Evolutionary conservation across 1,140 invertebrate genomes (phyloP), one percentile per base, ranked within the genome.

Genomic region (Anthonomus grandis): DNA sequence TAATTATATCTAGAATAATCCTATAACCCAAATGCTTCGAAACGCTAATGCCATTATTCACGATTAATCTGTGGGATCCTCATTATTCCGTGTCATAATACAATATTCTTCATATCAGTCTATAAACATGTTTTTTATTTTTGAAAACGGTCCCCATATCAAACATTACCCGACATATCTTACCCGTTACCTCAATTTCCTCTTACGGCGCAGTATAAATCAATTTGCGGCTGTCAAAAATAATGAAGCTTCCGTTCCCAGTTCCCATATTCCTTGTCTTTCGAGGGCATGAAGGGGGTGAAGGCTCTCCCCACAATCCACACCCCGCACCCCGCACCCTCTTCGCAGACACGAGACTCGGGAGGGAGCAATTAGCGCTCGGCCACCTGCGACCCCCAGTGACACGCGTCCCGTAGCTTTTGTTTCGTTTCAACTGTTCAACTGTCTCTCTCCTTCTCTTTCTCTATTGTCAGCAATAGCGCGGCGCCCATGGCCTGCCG

Each of bases 241-340:
- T 57, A 57, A 57, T 57, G 55, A 57, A 48, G 55, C 55, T 57
- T 57, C 55, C 55, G 55, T 38, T 31, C 36, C 39, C n/a, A n/a
- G n/a, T n/a, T n/a, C n/a, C n/a, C n/a, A n/a, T n/a, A 5, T 36
- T 31, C 25, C 1, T n/a, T 3, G 1, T 22, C 44, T 1, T 27
- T 31, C 21, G 4, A 2, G 13, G 3, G 1, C 44, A 12, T 12
- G 4, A 1, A 12, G 51, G 51, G 39, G 41, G 12, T 17, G 4
- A 1, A 12, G 51, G 51, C 24, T 25, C n/a, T 17, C 34, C 31
- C 27, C 27, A 9, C 47, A 19, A n/a, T n/a, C 19, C 18, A 37
- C 27, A 12, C 22, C 17, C 19, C 25, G n/a, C 27, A 17, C 36
- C 18, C n/a, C 12, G 27, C 13, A 9, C 9, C 12, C 39, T 17